Conservation (phyloP, 2,888 invertebrate species). For the Ditylenchus weischeri region DNA sequence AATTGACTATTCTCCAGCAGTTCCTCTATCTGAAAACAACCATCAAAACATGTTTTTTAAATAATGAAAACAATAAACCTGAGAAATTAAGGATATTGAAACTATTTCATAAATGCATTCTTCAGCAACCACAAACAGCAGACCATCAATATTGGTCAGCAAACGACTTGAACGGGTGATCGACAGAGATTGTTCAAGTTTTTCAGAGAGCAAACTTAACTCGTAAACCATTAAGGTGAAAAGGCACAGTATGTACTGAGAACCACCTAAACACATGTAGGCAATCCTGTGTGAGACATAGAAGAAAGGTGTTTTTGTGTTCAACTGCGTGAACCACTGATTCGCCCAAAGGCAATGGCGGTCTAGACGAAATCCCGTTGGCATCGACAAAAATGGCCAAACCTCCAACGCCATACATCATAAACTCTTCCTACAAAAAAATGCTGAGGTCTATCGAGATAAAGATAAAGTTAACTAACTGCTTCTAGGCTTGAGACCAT, state of each 20-base stretch:
- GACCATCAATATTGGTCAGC: neutral
- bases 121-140: neutral
- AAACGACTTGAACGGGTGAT: neutral
- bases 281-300: neutral
- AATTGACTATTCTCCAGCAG: too few relatives aligned
- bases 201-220: neutral
- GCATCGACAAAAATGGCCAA: slow-evolving; percentile 2
- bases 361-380: neutral
- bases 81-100: neutral
- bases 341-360: neutral
- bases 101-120: neutral
- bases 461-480: neutral
- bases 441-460: neutral
- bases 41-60: too few relatives aligned
- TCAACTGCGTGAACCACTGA: neutral
- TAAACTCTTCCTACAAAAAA: neutral
- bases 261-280: neutral
- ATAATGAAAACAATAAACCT: neutral
- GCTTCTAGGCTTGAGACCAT: neutral
- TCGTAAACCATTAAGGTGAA: neutral
- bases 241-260: neutral
- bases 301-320: slow-evolving; percentile 1
- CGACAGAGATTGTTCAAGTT: neutral
- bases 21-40: too few relatives aligned
- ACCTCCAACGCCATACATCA: neutral